These are phyloP conservation scores for Drosophila anomelani DNA, from an alignment of 2,888 invertebrate species.

Conservation along the genomic window DNA sequence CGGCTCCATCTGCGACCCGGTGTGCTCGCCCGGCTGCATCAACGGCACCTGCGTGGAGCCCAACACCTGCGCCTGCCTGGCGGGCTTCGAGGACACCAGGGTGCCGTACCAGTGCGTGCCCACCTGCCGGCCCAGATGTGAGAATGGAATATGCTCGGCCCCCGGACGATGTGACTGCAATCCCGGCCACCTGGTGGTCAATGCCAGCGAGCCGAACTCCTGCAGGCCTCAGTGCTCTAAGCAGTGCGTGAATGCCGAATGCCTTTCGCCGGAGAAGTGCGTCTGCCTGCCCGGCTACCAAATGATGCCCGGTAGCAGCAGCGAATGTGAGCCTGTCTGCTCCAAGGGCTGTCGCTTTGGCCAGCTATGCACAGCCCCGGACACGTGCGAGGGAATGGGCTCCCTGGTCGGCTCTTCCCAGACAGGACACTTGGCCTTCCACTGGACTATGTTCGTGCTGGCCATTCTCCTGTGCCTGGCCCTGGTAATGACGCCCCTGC, in stretches of 20 bases:
- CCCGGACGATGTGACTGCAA: conserved; percentile 85
- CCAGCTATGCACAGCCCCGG: conserved; percentile 73
- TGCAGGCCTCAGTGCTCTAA: conserved; percentile 75
- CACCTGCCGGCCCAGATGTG: conserved; percentile 79
- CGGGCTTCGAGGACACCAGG: conserved; percentile 81
- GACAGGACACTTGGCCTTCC: conserved; percentile 16
- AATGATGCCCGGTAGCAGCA: conserved; percentile 67
- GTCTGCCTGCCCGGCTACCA: conserved; percentile 85
- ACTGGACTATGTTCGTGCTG: conserved; percentile 65
- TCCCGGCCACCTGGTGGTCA: conserved; percentile 78
- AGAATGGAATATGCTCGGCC: conserved; percentile 85
- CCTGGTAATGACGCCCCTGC: conserved; percentile 63
- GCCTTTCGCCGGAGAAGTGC: conserved; percentile 86
- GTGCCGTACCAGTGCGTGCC: conserved; percentile 74
- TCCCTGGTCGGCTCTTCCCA: background rate
- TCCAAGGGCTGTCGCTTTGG: conserved; percentile 80
- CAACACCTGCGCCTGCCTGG: conserved; percentile 79
- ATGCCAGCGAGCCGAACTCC: conserved; percentile 73
- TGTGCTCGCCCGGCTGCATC: conserved; percentile 82
- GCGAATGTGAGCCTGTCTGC: conserved; percentile 81
- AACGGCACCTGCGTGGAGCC: conserved; percentile 85
- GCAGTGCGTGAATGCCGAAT: conserved; percentile 84
- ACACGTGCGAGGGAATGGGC: conserved; percentile 83
- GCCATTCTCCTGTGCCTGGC: conserved; percentile 67
- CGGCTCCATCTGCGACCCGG: conserved; percentile 79